phyloP scores from a whole-genome alignment of 2,888 invertebrate species.

The Andrena camellia region DNA sequence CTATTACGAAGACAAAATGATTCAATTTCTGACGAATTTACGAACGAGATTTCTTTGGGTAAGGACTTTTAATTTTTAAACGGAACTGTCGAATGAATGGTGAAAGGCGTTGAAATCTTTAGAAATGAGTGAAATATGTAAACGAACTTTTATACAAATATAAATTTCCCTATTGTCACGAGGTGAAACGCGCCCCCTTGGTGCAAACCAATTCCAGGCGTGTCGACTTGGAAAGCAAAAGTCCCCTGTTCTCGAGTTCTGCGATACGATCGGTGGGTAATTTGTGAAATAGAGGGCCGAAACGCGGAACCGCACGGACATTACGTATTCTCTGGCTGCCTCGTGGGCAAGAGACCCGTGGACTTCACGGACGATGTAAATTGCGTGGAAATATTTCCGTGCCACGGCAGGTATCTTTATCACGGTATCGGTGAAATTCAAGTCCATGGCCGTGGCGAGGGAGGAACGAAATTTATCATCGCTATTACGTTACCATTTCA shows the following conservation, averaged over 20 bases:
- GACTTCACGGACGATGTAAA: constrained; percentile 77
- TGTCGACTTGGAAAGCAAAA: not conserved
- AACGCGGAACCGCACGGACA: constrained; percentile 46
- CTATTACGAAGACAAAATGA: no score
- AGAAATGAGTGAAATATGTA: no score
- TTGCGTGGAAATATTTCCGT: constrained; percentile 80
- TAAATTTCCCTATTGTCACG: no score
- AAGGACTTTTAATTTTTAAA: no score
- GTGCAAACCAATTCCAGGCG: not conserved
- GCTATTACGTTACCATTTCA: constrained; percentile 76
- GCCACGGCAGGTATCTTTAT: constrained; percentile 65
- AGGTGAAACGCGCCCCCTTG: not conserved
- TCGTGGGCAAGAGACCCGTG: constrained; percentile 63
- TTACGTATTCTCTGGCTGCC: constrained; percentile 77
- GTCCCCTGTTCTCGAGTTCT: constrained; percentile 16
- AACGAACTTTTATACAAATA: no score
- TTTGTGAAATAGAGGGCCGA: constrained; percentile 50
- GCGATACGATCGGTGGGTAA: constrained; percentile 52
- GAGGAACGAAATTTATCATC: constrained; percentile 77
- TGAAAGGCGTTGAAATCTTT: no score
- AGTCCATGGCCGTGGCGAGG: constrained; percentile 57
- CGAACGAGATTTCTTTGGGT: no score
- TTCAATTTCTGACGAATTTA: no score
- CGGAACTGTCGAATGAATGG: no score
- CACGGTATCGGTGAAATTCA: constrained; percentile 75